These are phyloP conservation scores for Eufriesea mexicana DNA, from an alignment of 1,140 invertebrate species.

Conservation along the genomic window DNA sequence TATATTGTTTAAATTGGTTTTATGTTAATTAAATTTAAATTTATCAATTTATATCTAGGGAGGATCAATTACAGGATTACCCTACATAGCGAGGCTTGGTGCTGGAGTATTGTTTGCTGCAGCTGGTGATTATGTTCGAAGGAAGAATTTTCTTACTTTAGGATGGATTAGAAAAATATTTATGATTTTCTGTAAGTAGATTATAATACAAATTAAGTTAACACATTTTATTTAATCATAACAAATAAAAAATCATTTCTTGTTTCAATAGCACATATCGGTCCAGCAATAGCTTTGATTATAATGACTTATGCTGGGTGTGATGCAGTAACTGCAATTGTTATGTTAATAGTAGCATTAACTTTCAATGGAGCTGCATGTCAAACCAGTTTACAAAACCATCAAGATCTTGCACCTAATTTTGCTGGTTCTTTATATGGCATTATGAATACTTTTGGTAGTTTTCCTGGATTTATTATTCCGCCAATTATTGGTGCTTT, in stretches of 20 bases:
- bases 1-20: background rate
- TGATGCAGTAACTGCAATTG: constrained; percentile 84
- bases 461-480: constrained; percentile 88
- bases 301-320: constrained; percentile 87
- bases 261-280: constrained; percentile 85
- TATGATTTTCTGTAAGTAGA: constrained; percentile 86
- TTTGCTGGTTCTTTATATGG: constrained; percentile 90
- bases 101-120: constrained; percentile 87
- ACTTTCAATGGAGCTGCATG: constrained; percentile 92
- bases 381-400: constrained; percentile 91
- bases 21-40: background rate
- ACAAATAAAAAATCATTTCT: constrained; percentile 5
- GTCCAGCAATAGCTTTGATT: constrained; percentile 87
- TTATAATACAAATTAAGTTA: background rate
- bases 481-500: constrained; percentile 87
- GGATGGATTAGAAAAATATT: constrained; percentile 88
- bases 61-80: constrained; percentile 87
- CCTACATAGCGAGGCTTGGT: constrained; percentile 86
- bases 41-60: constrained; percentile 79
- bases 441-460: constrained; percentile 88
- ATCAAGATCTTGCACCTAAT: constrained; percentile 92
- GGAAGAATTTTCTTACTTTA: constrained; percentile 83
- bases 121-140: constrained; percentile 85
- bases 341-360: constrained; percentile 88
- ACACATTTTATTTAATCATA: background rate